Percentiles rank a stretch among this genome's conserved stretches.
phyloP scores from a whole-genome alignment of 1,140 invertebrate genomes.

The Drosophila pseudoananassae region DNA sequence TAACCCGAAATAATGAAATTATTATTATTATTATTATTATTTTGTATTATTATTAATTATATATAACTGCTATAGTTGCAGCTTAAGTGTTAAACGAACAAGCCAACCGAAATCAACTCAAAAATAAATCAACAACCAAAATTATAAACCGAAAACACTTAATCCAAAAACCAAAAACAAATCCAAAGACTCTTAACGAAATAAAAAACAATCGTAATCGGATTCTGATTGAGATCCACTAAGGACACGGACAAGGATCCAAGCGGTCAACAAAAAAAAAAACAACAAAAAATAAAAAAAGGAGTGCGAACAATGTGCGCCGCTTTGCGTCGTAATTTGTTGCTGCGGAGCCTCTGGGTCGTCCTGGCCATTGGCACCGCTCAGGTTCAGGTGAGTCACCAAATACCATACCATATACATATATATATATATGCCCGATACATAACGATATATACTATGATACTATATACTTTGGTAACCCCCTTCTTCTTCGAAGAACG shows the following conservation, averaged over 20 bases:
- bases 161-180: not conserved
- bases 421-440: too few relatives aligned
- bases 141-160: not conserved
- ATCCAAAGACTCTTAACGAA: not conserved
- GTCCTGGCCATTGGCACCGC: constrained; percentile 68
- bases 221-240: constrained; percentile 8
- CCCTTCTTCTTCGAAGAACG: not conserved
- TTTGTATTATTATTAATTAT: constrained; percentile 17
- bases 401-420: not conserved
- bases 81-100: constrained; percentile 50
- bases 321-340: constrained; percentile 76
- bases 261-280: constrained; percentile 11
- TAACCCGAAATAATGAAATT: constrained; percentile 5
- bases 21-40: constrained; percentile 34
- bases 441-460: too few relatives aligned
- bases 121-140: constrained; percentile 5
- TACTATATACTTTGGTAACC: too few relatives aligned
- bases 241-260: not conserved
- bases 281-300: constrained; percentile 1
- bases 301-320: constrained; percentile 69
- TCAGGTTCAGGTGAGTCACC: constrained; percentile 79
- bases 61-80: constrained; percentile 34
- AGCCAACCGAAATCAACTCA: constrained; percentile 22
- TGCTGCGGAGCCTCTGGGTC: constrained; percentile 73
- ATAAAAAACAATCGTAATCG: not conserved